phyloP scores from a whole-genome alignment of 2,797 vertebrate genomes.

The Dryobates pubescens region DNA sequence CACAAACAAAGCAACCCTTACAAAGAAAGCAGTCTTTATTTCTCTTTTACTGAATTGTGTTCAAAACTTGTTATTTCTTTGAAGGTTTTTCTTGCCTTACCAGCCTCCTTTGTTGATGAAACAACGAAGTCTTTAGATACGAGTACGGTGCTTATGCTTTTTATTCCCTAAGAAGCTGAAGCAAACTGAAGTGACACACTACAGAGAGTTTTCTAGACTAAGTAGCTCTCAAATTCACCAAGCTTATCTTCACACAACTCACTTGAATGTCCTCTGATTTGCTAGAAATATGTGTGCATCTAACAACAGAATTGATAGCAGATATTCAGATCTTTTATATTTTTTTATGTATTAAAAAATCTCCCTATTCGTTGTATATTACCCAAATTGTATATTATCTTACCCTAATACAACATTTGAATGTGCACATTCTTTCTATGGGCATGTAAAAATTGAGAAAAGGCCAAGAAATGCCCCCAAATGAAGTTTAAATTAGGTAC shows the following conservation, averaged over 20 bases:
- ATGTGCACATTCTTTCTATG: not conserved
- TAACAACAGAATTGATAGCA: not conserved
- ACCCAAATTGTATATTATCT: not conserved
- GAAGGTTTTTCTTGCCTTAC: not conserved
- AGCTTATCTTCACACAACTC: not conserved
- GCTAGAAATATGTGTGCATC: not conserved
- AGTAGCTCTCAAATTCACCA: not conserved
- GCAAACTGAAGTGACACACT: not conserved
- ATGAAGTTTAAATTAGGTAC: not conserved
- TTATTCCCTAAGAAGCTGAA: not conserved
- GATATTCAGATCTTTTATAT: no score
- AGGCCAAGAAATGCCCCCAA: not conserved
- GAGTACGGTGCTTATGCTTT: not conserved
- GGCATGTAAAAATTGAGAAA: not conserved
- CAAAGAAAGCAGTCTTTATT: not conserved
- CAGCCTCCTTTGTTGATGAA: not conserved
- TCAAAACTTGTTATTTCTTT: not conserved
- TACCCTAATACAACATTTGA: not conserved
- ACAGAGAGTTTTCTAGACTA: not conserved
- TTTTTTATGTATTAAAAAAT: not conserved
- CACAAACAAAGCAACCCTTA: not conserved
- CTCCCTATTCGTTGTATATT: not conserved
- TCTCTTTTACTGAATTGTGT: not conserved
- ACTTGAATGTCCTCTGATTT: not conserved
- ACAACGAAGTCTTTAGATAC: not conserved